Evolutionary conservation across 2,797 vertebrate genomes (phyloP).

Genomic region (Diglossa cyanea): DNA sequence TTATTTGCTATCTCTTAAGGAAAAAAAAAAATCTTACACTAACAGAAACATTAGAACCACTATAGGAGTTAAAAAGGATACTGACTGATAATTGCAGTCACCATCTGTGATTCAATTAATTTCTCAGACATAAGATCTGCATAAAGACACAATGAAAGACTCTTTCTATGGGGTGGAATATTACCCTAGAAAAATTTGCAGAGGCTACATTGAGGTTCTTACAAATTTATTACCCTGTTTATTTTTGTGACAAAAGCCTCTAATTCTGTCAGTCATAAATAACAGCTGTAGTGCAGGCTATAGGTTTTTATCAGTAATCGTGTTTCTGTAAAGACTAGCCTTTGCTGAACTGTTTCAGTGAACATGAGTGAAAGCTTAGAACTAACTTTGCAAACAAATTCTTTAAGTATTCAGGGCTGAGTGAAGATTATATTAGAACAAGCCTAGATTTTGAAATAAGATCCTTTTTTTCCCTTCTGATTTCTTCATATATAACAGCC

Average conservation of each 20-base stretch:
- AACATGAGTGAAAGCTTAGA: not conserved
- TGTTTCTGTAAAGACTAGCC: not conserved
- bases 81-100: slow-evolving; percentile 16
- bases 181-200: not conserved
- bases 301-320: not conserved
- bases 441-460: not conserved
- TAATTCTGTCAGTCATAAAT: not conserved
- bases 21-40: not conserved
- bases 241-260: not conserved
- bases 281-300: not conserved
- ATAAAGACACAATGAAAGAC: not conserved
- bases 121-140: slow-evolving; percentile 18
- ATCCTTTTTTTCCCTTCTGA: not conserved
- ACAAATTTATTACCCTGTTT: not conserved
- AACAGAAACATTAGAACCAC: not conserved
- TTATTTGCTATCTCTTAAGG: not conserved
- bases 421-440: not conserved
- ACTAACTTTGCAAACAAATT: not conserved
- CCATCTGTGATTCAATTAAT: slow-evolving; percentile 16
- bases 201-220: not conserved
- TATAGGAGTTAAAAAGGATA: not conserved
- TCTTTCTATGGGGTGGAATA: not conserved
- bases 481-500: not conserved
- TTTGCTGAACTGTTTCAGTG: not conserved
- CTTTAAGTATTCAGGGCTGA: not conserved